Evolutionary conservation across 2,113 vertebrate genomes (phyloP), one percentile per base, ranked within the genome.

Genomic region (Pseudorasbora parva): DNA sequence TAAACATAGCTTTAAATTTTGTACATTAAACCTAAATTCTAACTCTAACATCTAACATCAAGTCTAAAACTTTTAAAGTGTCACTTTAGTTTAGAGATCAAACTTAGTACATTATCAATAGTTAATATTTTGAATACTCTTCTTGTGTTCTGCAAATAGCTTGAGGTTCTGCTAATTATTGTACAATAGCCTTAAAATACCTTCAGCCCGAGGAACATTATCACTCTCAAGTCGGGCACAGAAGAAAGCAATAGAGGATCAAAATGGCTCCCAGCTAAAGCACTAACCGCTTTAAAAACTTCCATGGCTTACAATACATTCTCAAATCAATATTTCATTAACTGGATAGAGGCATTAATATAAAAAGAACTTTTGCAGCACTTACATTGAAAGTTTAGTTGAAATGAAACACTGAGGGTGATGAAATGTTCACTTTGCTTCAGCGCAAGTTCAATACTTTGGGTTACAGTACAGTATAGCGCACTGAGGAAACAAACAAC

Each of bases 271-370:
- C 25, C 68, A 86, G 86, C 90, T 86, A 90, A 89, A 85, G 87
- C 87, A 88, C 87, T 83, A 88, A 89, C 87, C 82, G 43, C 90
- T 92, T 92, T 89, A 91, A 90, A 91, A 91, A 90, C 85, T 85
- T 91, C 88, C 82, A 64, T 15, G 72, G 83, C 88, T 88, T 88
- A 89, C 87, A 89, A 90, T 91, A 91, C 90, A 91, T 92, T 93
- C 91, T 85, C 89, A 92, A 92, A 92, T 93, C 91, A 93, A 93
- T 94, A 93, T 93, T 94, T 93, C 86, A 94, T 93, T 92, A 93
- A 87, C 87, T 90, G 89, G 81, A 93, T 88, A 86, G 82, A 88
- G 85, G 88, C 85, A 88, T 81, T 80, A 77, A 81, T 84, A 60
- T 76, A 74, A 51, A 54, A 51, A 57, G 1, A 51, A 49, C 66